A percentile compares a stretch with the other conserved stretches of the same genome.
phyloP scores from a whole-genome alignment of 2,113 vertebrate species.

The Anguilla rostrata region DNA sequence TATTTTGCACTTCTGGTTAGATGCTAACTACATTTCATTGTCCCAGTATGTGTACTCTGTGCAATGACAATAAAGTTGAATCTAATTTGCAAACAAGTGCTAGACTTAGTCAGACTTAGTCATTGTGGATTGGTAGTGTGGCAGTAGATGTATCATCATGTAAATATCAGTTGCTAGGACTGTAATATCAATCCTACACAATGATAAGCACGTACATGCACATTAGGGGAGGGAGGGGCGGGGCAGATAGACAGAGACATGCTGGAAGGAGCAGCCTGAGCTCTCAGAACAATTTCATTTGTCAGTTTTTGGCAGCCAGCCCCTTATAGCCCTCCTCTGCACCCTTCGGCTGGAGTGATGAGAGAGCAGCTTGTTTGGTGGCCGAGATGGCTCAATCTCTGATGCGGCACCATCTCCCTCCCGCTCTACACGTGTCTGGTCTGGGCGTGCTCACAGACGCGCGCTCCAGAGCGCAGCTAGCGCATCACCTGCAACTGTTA shows the following conservation, averaged over 20 bases:
- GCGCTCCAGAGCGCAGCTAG: background rate
- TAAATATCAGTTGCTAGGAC: background rate
- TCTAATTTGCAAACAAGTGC: too few species aligned
- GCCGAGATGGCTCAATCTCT: constrained; percentile 26
- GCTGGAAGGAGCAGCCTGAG: background rate
- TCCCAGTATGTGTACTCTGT: too few species aligned
- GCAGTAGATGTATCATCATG: background rate
- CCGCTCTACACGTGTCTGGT: constrained; percentile 3
- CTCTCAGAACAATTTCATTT: too few species aligned
- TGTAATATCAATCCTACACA: background rate
- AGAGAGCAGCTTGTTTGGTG: constrained; percentile 27
- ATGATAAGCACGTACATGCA: background rate
- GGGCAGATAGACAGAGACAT: background rate
- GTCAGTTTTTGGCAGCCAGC: background rate
- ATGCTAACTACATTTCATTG: too few species aligned
- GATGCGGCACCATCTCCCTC: constrained; percentile 1
- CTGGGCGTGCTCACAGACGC: constrained; percentile 10
- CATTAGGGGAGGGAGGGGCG: background rate
- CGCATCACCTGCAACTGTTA: background rate
- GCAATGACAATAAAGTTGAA: too few species aligned
- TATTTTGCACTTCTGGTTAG: too few species aligned
- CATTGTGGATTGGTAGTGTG: too few species aligned
- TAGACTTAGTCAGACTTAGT: too few species aligned
- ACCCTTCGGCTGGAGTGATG: constrained; percentile 1
- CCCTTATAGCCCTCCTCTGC: background rate